A percentile compares a stretch with the other conserved stretches of the same genome.
Evolutionary conservation across 1,140 invertebrate genomes (phyloP).

Genomic region (Penaeus vannamei): DNA sequence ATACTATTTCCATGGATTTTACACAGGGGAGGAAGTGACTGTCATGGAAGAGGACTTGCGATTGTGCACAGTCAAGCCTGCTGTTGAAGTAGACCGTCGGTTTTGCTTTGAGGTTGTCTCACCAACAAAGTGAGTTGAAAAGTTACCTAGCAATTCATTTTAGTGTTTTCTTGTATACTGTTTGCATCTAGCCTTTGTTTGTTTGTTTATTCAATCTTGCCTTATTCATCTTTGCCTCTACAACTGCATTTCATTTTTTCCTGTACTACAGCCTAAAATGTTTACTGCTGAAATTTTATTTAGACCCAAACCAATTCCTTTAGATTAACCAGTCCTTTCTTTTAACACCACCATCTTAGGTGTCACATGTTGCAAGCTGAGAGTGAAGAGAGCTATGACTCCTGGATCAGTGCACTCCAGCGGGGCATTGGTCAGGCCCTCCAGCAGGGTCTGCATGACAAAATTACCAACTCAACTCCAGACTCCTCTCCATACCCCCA

Average conservation of each 20-base stretch:
- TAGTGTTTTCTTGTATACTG: neutral
- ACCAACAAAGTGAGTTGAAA: conserved; percentile 79
- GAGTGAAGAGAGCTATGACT: conserved; percentile 88
- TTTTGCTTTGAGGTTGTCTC: conserved; percentile 98
- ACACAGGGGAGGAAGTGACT: conserved; percentile 81
- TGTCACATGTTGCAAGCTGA: conserved; percentile 97
- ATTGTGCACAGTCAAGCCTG: conserved; percentile 92
- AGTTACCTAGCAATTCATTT: neutral
- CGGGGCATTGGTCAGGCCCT: conserved; percentile 80
- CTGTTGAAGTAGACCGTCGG: conserved; percentile 87
- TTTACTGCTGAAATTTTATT: too few species aligned
- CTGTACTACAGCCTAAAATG: too few species aligned
- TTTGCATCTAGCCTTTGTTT: neutral
- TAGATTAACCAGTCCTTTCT: too few species aligned
- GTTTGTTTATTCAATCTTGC: too few species aligned
- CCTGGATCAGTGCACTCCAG: conserved; percentile 93
- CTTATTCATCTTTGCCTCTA: too few species aligned
- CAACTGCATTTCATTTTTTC: too few species aligned
- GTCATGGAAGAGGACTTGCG: conserved; percentile 97
- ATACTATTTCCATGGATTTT: conserved; percentile 1
- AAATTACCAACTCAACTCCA: neutral
- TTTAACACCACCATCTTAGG: conserved; percentile 69
- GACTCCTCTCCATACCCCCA: conserved; percentile 27
- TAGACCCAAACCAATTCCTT: too few species aligned
- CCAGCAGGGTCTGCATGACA: conserved; percentile 37